These are phyloP conservation scores for Vulpes lagopus DNA, from an alignment of 2,113 vertebrate genomes.

Conservation along the genomic window DNA sequence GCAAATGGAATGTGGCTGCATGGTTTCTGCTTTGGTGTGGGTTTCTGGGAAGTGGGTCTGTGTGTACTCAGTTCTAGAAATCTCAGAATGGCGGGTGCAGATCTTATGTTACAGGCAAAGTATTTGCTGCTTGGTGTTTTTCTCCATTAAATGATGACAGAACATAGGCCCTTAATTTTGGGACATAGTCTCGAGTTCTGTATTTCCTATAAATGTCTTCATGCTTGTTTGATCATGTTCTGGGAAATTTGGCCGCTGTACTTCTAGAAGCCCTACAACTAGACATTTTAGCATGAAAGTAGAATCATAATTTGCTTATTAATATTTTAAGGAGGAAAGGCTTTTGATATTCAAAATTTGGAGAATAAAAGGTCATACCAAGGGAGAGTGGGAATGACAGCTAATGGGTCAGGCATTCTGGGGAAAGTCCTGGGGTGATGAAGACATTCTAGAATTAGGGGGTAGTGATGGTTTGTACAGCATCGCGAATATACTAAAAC, in stretches of 20 bases:
- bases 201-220: neutral
- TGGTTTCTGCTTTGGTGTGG: neutral
- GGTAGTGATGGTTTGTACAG: neutral
- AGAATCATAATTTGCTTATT: slow-evolving; percentile 14
- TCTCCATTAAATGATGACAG: neutral
- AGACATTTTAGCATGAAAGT: slow-evolving; percentile 2
- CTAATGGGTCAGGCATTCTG: neutral
- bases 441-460: neutral
- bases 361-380: slow-evolving; percentile 59
- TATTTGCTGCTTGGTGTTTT: neutral
- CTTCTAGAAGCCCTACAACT: neutral
- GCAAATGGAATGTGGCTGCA: neutral
- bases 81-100: neutral
- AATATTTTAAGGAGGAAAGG: neutral
- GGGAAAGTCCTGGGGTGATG: neutral
- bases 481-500: too few species aligned
- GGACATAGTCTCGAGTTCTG: neutral
- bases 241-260: slow-evolving; percentile 3
- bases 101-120: neutral
- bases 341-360: slow-evolving; percentile 67
- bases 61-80: slow-evolving; percentile 18
- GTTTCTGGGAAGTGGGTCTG: slow-evolving; percentile 26
- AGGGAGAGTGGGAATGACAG: neutral
- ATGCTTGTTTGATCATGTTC: neutral
- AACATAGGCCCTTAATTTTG: neutral